Evolutionary conservation across 2,113 vertebrate species (phyloP).

Genomic region (Hepsetus odoe): DNA sequence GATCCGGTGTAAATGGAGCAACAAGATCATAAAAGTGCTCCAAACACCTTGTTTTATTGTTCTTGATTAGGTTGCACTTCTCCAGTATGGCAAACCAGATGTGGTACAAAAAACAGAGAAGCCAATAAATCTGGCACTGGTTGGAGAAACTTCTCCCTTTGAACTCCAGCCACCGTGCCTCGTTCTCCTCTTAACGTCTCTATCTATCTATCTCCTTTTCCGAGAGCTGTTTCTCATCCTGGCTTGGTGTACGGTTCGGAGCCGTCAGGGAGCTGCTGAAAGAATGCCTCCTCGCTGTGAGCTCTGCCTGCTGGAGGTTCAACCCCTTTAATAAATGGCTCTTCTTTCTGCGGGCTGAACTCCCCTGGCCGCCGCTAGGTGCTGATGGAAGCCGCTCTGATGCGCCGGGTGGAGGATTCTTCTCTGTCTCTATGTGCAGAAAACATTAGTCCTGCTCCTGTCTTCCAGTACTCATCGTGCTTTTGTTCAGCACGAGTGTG

Average conservation of each 20-base stretch:
- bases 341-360: constrained; percentile 70
- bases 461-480: background rate
- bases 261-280: constrained; percentile 61
- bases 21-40: background rate
- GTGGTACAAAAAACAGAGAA: background rate
- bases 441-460: constrained; percentile 55
- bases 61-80: background rate
- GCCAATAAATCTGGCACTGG: background rate
- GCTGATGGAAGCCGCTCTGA: constrained; percentile 60
- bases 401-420: constrained; percentile 51
- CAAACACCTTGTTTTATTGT: constrained; percentile 6
- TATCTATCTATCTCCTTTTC: background rate
- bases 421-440: constrained; percentile 43
- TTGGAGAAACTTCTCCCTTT: background rate
- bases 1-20: background rate
- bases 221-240: constrained; percentile 55
- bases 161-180: background rate
- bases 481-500: background rate
- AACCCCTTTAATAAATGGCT: constrained; percentile 63
- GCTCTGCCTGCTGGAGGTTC: constrained; percentile 26
- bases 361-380: constrained; percentile 58
- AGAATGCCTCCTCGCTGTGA: constrained; percentile 58
- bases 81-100: background rate
- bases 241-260: constrained; percentile 63
- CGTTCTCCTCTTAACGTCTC: background rate